Conservation (phyloP, 2,888 invertebrate species). For the Andrena chrysosceles region DNA sequence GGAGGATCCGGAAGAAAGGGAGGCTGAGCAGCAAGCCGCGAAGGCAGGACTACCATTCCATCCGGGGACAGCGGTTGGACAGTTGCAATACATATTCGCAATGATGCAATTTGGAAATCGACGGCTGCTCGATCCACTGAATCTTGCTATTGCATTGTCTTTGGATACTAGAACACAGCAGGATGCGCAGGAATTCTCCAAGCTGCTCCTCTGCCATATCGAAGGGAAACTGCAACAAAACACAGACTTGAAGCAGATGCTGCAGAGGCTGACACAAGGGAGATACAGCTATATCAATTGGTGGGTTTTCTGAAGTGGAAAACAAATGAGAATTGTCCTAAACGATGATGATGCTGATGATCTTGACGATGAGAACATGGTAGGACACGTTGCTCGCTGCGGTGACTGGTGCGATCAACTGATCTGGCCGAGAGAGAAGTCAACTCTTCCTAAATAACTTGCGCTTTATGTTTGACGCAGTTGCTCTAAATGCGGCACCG, state of each 20-base stretch:
- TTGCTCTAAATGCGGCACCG: slow-evolving; percentile 85
- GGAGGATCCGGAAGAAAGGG: slow-evolving; percentile 83
- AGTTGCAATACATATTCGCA: slow-evolving; percentile 88
- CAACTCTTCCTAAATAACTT: slow-evolving; percentile 51
- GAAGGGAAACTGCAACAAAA: slow-evolving; percentile 85
- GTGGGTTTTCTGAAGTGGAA: slow-evolving; percentile 77
- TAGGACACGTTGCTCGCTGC: slow-evolving; percentile 76
- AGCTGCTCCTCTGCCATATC: slow-evolving; percentile 87
- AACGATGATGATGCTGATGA: slow-evolving; percentile 73
- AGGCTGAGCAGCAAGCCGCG: slow-evolving; percentile 68
- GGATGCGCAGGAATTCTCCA: slow-evolving; percentile 89
- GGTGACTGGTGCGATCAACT: slow-evolving; percentile 74
- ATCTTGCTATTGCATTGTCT: slow-evolving; percentile 86
- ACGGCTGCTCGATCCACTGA: slow-evolving; percentile 86
- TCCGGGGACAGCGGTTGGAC: slow-evolving; percentile 86
- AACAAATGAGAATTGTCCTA: slow-evolving; percentile 75
- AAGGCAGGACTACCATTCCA: slow-evolving; percentile 77
- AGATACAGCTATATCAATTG: slow-evolving; percentile 82
- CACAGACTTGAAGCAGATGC: slow-evolving; percentile 75
- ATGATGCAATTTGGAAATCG: slow-evolving; percentile 87
- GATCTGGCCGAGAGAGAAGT: slow-evolving; percentile 70
- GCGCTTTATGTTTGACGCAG: slow-evolving; percentile 68
- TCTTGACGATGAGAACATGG: slow-evolving; percentile 74
- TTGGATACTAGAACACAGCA: slow-evolving; percentile 87
- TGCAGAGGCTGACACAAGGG: slow-evolving; percentile 81